Base-by-base conservation (phyloP, 1,140 invertebrate species). In the Arctopsyche grandis region DNA sequence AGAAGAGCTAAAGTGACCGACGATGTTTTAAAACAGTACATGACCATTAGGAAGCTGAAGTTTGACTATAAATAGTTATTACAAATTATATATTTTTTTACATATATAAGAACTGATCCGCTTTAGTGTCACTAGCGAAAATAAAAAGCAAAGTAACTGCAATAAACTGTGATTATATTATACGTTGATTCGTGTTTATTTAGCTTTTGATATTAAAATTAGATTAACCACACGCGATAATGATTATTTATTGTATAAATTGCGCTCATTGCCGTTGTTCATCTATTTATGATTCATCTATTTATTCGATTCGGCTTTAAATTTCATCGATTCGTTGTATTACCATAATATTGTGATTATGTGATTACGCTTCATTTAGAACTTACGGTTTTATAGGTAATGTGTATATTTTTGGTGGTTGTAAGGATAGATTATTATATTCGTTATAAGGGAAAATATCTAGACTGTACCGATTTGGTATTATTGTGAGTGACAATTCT, bases 1-100 rank as follows among this genome's bases (percentile, higher is more conserved):
- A 89, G 91, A 46, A 90, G 96, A 80, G 93, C 93, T 69, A 88
- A 91, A 79, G 91, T 99, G 44, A 98, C 96, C 0, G 96, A 99
- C 85, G 96, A 98, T 43, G 86, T 93, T 38, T 88, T 99, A 26
- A 91, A 93, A 83, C 85, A 92, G 82, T 99, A 93, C 87, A 98
- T 98, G 92, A 92, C 91, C 81, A 92, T 96, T 63, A 88, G 97
- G 83, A 92, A 94, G 85, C 88, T 99, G 7, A 93, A 94, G 71
- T 92, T 90, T 82, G 84, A 87, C 80, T 86, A 71, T 46, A 75
- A 78, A 82, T 79, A 80, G 44, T 66, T 3, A 1, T 1, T 66
- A 7, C 60, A 66, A 16, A 43, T 29, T 26, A 29, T 43, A 29
- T 69, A 38, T 4, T 38, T 38, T 38, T 38, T n/a, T n/a, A n/a